Evolutionary conservation across 2,888 invertebrate species (phyloP), one percentile per base, ranked within the genome.

Genomic region (Strigamia maritima): DNA sequence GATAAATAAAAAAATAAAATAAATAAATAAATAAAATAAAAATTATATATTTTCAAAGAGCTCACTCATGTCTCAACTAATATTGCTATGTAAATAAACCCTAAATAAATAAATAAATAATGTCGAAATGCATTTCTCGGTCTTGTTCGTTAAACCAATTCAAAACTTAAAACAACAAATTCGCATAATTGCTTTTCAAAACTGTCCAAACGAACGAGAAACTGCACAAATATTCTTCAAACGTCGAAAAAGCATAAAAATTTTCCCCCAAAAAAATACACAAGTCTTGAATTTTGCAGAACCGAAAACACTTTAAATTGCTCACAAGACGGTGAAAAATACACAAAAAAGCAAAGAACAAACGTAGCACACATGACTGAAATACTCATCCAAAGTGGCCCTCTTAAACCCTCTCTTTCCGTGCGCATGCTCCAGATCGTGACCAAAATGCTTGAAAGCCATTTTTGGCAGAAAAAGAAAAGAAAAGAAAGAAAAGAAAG

Each of bases 401-500:
- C 70, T 70, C 70, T 70, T 70, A 70, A 70, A 70, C 70, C 70
- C 70, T 70, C 70, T 70, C 70, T n/a, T 70, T 28, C 28, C 70
- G 60, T 70, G 70, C 70, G 70, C 70, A 70, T 70, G 70, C 70
- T 70, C 70, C 26, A 70, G 70, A 28, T 70, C 70, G 70, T 70
- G 70, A 70, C 70, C 70, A 70, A 70, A 70, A 70, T 70, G 70
- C 70, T 70, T 70, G 70, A 70, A 70, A 70, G 70, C 70, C 70
- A 70, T 70, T 70, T 70, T 70, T 70, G 70, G 7, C 24, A 70
- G 6, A 26, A 22, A 26, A n/a, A n/a, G 12, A 70, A 26, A n/a
- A n/a, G n/a, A n/a, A n/a, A n/a, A 22, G 4, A 24, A 60, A 44
- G 16, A 44, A 44, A 16, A 14, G 16, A 14, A 44, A 44, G 16